Evolutionary conservation across 1,140 invertebrate species (phyloP).

Genomic region (Steinernema khuongi): DNA sequence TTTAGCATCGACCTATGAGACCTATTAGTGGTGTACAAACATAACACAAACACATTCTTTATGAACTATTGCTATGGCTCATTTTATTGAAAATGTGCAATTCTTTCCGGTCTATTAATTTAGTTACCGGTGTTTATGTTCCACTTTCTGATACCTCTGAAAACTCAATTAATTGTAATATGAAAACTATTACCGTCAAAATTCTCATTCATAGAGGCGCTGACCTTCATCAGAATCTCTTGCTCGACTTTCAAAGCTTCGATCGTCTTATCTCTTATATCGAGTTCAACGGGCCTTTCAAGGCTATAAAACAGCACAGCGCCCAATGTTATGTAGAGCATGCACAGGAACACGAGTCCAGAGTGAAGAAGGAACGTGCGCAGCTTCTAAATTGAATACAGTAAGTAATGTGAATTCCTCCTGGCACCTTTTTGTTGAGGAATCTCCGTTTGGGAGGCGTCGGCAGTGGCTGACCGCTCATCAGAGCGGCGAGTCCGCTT

Average conservation of each 20-base stretch:
- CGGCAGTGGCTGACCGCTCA: constrained; percentile 25
- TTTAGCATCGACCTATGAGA: neutral
- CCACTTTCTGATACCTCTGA: too few relatives aligned
- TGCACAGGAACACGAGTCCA: constrained; percentile 30
- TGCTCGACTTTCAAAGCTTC: neutral
- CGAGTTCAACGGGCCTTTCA: constrained; percentile 18
- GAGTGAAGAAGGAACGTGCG: constrained; percentile 25
- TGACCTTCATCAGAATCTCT: neutral
- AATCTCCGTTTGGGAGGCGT: constrained; percentile 16
- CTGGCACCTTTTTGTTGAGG: constrained; percentile 22
- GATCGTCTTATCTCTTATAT: neutral
- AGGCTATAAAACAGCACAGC: constrained; percentile 27
- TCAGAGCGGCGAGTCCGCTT: constrained; percentile 27
- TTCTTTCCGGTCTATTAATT: too few relatives aligned
- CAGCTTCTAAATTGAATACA: constrained; percentile 2
- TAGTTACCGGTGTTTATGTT: too few relatives aligned
- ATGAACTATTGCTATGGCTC: too few relatives aligned
- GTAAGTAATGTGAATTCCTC: neutral
- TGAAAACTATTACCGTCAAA: neutral
- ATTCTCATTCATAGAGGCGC: neutral
- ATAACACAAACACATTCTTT: too few relatives aligned
- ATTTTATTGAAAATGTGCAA: too few relatives aligned
- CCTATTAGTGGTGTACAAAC: too few relatives aligned
- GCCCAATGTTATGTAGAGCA: constrained; percentile 29
- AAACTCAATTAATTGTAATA: neutral